A percentile compares a stretch with the other conserved stretches of the same genome.
Conservation (phyloP, 2,113 vertebrate genomes). For the Eretmochelys imbricata region DNA sequence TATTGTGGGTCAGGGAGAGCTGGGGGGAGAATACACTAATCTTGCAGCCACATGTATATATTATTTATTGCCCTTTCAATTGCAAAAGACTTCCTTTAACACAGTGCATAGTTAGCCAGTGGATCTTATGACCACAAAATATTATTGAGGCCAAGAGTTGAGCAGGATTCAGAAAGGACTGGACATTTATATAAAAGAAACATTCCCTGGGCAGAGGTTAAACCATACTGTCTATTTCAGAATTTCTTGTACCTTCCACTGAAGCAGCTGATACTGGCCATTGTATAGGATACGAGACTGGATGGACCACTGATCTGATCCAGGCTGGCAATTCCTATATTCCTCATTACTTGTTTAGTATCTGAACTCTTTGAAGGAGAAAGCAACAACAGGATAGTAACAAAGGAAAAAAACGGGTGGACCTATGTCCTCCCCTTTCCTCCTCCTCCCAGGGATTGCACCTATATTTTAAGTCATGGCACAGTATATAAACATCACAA, state of each 20-base stretch:
- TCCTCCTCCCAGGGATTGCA: not conserved
- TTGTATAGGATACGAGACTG: not conserved
- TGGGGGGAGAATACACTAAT: not conserved
- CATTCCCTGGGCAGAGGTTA: not conserved
- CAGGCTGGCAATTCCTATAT: not conserved
- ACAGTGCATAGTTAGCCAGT: not conserved
- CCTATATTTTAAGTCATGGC: not conserved
- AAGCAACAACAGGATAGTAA: not conserved
- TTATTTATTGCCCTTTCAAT: not conserved
- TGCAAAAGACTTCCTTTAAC: not conserved
- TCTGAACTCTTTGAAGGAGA: not conserved
- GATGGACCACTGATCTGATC: not conserved
- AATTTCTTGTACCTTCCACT: not conserved
- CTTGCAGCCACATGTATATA: not conserved
- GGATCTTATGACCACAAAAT: not conserved
- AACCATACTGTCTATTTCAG: not conserved
- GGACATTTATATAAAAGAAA: not conserved
- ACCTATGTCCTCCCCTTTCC: not conserved
- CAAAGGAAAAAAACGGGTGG: not conserved
- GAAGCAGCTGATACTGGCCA: conserved; percentile 17
- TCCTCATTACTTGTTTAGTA: not conserved
- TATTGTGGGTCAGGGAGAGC: not conserved
- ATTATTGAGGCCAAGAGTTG: not conserved
- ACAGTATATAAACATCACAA: not conserved
- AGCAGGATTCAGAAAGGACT: not conserved